phyloP scores from a whole-genome alignment of 1,140 invertebrate species.

The Stenopsyche tienmushanensis region DNA sequence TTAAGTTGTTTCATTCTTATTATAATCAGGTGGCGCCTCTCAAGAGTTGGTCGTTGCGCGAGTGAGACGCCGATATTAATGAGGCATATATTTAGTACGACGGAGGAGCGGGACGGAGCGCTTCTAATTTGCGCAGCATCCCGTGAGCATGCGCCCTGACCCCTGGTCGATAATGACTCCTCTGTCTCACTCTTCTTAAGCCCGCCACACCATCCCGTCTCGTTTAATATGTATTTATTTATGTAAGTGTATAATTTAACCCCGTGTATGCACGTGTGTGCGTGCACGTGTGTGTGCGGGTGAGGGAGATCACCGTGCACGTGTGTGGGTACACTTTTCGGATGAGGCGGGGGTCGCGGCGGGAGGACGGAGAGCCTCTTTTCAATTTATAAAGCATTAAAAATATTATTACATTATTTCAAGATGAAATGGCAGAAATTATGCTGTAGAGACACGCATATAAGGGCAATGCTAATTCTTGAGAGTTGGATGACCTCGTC shows the following conservation, averaged over 20 bases:
- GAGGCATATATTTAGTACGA: no score
- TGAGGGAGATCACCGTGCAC: background rate
- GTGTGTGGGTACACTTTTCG: background rate
- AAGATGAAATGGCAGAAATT: background rate
- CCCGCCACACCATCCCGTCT: slow-evolving; percentile 34
- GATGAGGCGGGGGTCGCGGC: background rate
- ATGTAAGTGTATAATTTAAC: slow-evolving; percentile 41
- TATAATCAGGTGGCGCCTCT: slow-evolving; percentile 32
- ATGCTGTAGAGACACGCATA: no score
- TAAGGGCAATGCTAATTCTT: no score
- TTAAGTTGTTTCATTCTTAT: slow-evolving; percentile 29
- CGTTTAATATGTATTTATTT: slow-evolving; percentile 42
- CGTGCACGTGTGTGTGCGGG: slow-evolving; percentile 7
- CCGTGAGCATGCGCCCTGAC: slow-evolving; percentile 39
- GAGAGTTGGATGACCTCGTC: no score
- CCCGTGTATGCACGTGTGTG: slow-evolving; percentile 15
- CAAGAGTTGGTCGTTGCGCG: background rate
- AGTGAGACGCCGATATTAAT: slow-evolving; percentile 21
- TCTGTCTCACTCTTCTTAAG: slow-evolving; percentile 39
- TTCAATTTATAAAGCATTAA: slow-evolving; percentile 15
- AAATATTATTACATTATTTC: slow-evolving; percentile 12
- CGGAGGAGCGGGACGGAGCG: slow-evolving; percentile 20
- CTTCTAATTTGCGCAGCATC: slow-evolving; percentile 41
- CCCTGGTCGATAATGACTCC: slow-evolving; percentile 42
- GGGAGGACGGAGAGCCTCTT: no score